Evolutionary conservation across 1,140 invertebrate species (phyloP).

Genomic region (Helicoverpa armigera): DNA sequence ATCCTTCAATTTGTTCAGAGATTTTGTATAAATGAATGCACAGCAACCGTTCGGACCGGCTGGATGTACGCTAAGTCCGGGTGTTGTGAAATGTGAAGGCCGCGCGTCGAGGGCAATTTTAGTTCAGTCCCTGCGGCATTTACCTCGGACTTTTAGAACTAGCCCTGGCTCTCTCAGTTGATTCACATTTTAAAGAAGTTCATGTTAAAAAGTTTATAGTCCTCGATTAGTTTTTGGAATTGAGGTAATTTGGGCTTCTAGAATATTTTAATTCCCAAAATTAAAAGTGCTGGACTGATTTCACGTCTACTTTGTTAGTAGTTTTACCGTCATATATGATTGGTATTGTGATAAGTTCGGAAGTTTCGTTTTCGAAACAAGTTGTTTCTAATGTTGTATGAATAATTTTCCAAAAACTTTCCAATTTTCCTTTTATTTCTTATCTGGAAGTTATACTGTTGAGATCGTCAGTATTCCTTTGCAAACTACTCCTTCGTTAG

Average conservation of each 20-base stretch:
- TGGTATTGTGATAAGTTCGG: no score
- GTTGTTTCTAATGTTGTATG: no score
- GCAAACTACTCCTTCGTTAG: not conserved
- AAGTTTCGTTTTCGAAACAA: no score
- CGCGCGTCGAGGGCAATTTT: conserved; percentile 73
- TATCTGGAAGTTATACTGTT: not conserved
- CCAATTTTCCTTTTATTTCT: not conserved
- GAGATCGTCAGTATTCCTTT: not conserved
- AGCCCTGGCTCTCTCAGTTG: conserved; percentile 50
- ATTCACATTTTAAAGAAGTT: conserved; percentile 2
- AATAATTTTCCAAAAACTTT: not conserved
- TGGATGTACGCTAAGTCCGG: conserved; percentile 82
- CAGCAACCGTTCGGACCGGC: conserved; percentile 62
- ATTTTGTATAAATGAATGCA: conserved; percentile 66
- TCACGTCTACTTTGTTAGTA: no score
- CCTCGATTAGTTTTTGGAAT: no score
- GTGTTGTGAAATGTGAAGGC: conserved; percentile 85
- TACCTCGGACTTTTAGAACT: conserved; percentile 68
- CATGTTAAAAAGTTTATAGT: not conserved
- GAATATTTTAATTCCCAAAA: no score
- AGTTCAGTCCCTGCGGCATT: conserved; percentile 80
- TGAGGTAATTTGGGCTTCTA: no score
- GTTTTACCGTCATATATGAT: no score
- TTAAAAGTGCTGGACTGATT: no score
- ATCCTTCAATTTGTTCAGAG: conserved; percentile 44